phyloP scores from a whole-genome alignment of 2,113 vertebrate genomes.

The Pampusana beccarii region DNA sequence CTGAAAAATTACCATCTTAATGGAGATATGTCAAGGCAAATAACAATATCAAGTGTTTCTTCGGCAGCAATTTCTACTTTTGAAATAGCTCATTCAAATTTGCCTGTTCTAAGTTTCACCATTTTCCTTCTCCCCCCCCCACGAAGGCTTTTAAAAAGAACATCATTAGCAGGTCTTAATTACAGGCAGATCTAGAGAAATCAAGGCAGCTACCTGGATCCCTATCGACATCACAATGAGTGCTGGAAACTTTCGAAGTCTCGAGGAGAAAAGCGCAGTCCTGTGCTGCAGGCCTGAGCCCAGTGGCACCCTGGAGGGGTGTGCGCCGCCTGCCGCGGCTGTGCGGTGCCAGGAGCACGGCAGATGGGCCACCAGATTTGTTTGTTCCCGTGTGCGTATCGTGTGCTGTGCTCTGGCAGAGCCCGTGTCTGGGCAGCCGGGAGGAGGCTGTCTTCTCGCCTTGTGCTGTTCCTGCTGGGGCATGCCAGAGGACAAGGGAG shows the following conservation, averaged over 20 bases:
- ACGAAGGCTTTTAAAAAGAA: accelerated
- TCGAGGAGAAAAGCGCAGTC: too few relatives aligned
- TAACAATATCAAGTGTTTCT: background rate
- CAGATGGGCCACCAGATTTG: conserved; percentile 20
- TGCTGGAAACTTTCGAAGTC: background rate
- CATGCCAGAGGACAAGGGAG: background rate
- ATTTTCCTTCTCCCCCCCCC: background rate
- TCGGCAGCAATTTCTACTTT: background rate
- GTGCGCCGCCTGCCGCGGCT: accelerated
- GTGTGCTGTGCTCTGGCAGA: background rate
- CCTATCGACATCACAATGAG: background rate
- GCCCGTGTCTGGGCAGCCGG: background rate
- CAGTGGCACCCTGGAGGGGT: accelerated
- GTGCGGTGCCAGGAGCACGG: accelerated
- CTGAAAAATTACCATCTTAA: background rate
- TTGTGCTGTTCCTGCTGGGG: background rate
- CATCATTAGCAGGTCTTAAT: background rate
- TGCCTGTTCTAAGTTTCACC: background rate
- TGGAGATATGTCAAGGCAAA: background rate
- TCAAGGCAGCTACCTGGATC: background rate
- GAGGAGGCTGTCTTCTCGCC: background rate
- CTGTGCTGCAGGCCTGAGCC: too few relatives aligned
- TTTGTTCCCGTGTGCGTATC: background rate
- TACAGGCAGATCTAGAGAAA: background rate
- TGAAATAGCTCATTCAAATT: background rate